Evolutionary conservation across 1,140 invertebrate genomes (phyloP).

Genomic region (Kradibia gibbosae): DNA sequence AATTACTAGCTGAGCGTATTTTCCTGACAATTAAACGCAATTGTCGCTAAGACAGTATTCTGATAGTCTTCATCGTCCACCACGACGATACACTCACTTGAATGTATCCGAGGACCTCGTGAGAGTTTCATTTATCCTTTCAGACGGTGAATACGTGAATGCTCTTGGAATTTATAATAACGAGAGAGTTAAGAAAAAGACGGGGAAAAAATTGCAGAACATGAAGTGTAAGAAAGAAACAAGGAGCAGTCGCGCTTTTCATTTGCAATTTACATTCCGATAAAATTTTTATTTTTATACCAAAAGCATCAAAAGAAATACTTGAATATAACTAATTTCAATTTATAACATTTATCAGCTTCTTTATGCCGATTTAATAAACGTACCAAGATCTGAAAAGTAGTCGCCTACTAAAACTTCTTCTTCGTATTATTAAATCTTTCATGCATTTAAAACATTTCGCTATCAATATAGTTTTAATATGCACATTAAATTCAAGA

Average conservation of each 20-base stretch:
- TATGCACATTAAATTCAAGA: no score
- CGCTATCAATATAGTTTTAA: no score
- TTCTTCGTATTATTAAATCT: no score
- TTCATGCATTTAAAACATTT: no score
- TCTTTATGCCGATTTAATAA: no score
- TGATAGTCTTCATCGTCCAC: background rate
- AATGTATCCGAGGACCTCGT: constrained; percentile 14
- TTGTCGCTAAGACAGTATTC: constrained; percentile 30
- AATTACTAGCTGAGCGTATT: constrained; percentile 44
- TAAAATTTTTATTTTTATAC: background rate
- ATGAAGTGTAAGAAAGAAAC: background rate
- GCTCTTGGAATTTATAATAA: constrained; percentile 40
- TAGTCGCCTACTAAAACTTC: no score
- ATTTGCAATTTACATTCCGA: constrained; percentile 1
- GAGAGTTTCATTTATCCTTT: constrained; percentile 29
- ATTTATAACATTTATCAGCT: no score
- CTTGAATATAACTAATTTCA: no score
- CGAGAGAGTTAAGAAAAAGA: background rate
- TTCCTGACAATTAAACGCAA: constrained; percentile 49
- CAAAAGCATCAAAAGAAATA: no score
- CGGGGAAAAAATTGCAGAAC: background rate
- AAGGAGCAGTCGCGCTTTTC: background rate
- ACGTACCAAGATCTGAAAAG: no score
- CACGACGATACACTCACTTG: background rate
- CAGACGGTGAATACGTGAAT: constrained; percentile 15